phyloP scores from a whole-genome alignment of 2,797 vertebrate species.

The Staurois parvus region DNA sequence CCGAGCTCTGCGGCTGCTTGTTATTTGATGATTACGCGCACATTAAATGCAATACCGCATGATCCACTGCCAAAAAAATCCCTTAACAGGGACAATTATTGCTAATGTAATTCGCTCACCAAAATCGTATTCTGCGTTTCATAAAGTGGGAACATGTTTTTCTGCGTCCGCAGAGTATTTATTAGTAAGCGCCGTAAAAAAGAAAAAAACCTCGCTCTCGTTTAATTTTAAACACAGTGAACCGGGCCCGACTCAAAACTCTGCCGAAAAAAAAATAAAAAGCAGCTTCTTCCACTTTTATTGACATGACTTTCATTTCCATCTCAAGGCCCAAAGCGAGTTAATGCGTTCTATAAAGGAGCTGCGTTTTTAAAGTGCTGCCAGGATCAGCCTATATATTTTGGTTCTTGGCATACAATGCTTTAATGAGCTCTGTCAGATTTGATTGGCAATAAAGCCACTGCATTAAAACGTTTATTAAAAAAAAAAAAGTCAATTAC shows the following conservation, averaged over 20 bases:
- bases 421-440: slow-evolving; percentile 62
- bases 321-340: slow-evolving; percentile 52
- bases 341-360: slow-evolving; percentile 58
- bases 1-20: slow-evolving; percentile 20
- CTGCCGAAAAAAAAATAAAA: slow-evolving; percentile 28
- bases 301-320: slow-evolving; percentile 61
- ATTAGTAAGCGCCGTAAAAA: slow-evolving; percentile 53
- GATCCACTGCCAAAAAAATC: slow-evolving; percentile 55
- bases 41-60: slow-evolving; percentile 38
- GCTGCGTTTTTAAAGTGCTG: slow-evolving; percentile 49
- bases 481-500: slow-evolving; percentile 59
- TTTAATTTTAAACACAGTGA: slow-evolving; percentile 62
- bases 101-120: slow-evolving; percentile 56
- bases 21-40: slow-evolving; percentile 36
- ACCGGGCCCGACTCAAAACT: slow-evolving; percentile 37
- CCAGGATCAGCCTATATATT: slow-evolving; percentile 53
- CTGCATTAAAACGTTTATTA: slow-evolving; percentile 62
- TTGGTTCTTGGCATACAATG: slow-evolving; percentile 36
- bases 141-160: slow-evolving; percentile 63
- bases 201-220: slow-evolving; percentile 29
- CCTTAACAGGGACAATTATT: slow-evolving; percentile 56
- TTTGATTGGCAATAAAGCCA: slow-evolving; percentile 62
- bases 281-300: slow-evolving; percentile 51
- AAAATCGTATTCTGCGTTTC: slow-evolving; percentile 54
- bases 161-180: slow-evolving; percentile 54